A percentile compares a stretch with the other conserved stretches of the same genome.
These are phyloP conservation scores for Cyrtodaria siliqua DNA, from an alignment of 2,888 invertebrate species.

Conservation along the genomic window DNA sequence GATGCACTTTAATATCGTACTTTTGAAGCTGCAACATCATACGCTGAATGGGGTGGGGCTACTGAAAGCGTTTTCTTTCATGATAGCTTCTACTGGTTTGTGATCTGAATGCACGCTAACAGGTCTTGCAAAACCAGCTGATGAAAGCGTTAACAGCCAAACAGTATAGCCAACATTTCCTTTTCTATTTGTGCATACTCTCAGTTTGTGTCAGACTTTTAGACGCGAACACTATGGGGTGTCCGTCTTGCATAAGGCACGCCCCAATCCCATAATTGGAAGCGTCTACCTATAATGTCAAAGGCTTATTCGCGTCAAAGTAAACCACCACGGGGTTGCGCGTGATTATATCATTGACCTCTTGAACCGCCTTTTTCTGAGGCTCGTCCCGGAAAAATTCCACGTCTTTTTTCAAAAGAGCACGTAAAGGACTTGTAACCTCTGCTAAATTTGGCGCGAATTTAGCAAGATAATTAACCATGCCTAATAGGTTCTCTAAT, in stretches of 20 bases:
- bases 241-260: conserved; percentile 51
- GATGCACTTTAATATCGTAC: too few species aligned
- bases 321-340: conserved; percentile 31
- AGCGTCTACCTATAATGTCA: conserved; percentile 17
- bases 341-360: conserved; percentile 10
- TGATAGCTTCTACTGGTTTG: too few species aligned
- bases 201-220: conserved; percentile 57
- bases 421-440: conserved; percentile 34
- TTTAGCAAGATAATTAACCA: conserved; percentile 33
- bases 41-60: too few species aligned
- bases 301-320: conserved; percentile 20
- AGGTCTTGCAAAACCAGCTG: too few species aligned
- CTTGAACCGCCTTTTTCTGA: conserved; percentile 23
- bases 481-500: conserved; percentile 26
- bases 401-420: conserved; percentile 20
- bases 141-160: too few species aligned
- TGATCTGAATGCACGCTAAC: too few species aligned
- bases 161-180: conserved; percentile 62
- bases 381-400: conserved; percentile 29
- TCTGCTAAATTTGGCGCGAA: conserved; percentile 28
- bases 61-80: too few species aligned
- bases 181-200: conserved; percentile 68
- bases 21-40: too few species aligned
- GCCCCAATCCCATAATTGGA: conserved; percentile 57
- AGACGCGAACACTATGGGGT: conserved; percentile 61